phyloP scores from a whole-genome alignment of 1,140 invertebrate species.

The Meloidogyne chitwoodi region DNA sequence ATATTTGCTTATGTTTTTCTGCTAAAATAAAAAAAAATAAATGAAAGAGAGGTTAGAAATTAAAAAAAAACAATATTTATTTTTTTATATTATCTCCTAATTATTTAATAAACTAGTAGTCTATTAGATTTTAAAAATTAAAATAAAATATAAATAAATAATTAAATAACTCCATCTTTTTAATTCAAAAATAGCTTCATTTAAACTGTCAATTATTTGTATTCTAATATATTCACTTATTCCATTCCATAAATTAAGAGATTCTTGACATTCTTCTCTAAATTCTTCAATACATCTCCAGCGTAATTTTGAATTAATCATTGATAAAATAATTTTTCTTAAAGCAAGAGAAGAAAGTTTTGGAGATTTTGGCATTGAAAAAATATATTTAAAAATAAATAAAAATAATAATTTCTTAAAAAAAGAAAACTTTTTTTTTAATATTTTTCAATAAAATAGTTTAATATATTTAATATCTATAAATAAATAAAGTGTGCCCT shows the following conservation, averaged over 20 bases:
- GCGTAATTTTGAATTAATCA: conserved; percentile 17
- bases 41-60: neutral
- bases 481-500: too few relatives aligned
- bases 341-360: neutral
- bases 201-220: conserved; percentile 21
- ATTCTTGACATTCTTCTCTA: conserved; percentile 1
- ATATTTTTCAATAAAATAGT: too few relatives aligned
- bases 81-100: too few relatives aligned
- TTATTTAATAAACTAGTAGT: conserved; percentile 15
- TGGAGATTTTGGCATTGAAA: neutral
- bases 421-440: too few relatives aligned
- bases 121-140: too few relatives aligned
- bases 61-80: neutral
- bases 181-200: conserved; percentile 33
- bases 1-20: conserved; percentile 46
- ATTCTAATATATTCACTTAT: conserved; percentile 16
- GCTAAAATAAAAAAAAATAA: too few relatives aligned
- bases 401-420: too few relatives aligned
- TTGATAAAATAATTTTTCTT: conserved; percentile 8
- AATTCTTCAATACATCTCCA: conserved; percentile 22
- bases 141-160: too few relatives aligned
- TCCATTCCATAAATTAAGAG: conserved; percentile 1
- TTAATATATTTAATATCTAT: too few relatives aligned
- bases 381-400: neutral
- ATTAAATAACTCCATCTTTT: conserved; percentile 41